Evolutionary conservation across 1,140 invertebrate genomes (phyloP).

Genomic region (Limonius californicus): DNA sequence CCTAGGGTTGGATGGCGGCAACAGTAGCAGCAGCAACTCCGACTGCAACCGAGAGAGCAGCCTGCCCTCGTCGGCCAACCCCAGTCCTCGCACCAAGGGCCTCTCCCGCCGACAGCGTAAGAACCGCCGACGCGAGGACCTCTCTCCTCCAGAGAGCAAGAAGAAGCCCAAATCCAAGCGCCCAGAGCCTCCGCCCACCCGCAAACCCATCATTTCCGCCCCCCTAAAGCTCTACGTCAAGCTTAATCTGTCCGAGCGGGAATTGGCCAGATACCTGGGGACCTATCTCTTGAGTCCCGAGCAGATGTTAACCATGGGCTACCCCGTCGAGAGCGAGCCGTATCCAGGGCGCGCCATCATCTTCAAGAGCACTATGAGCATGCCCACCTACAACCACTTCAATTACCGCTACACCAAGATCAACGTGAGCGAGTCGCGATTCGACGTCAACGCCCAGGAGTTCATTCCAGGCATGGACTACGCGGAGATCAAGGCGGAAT

Average conservation of each 20-base stretch:
- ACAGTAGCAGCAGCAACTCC: constrained; percentile 36
- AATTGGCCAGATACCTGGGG: constrained; percentile 49
- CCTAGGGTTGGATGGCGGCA: not conserved
- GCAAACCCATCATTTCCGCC: constrained; percentile 15
- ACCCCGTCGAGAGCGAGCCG: constrained; percentile 61
- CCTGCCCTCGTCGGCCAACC: constrained; percentile 18
- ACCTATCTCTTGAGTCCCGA: constrained; percentile 61
- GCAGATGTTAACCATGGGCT: constrained; percentile 67
- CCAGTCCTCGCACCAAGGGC: constrained; percentile 29
- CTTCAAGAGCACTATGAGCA: constrained; percentile 52
- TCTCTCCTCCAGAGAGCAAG: constrained; percentile 39
- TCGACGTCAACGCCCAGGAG: constrained; percentile 62
- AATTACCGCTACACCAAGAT: not conserved
- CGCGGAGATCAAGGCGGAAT: constrained; percentile 10
- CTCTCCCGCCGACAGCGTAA: constrained; percentile 37
- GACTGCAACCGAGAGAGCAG: constrained; percentile 44
- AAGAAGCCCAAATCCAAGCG: constrained; percentile 24
- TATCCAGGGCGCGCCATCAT: constrained; percentile 60
- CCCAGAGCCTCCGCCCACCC: not conserved
- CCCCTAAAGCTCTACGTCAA: constrained; percentile 43
- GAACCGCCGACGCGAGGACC: constrained; percentile 38
- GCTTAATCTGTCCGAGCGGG: constrained; percentile 45
- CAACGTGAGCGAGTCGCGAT: constrained; percentile 11
- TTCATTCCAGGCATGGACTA: constrained; percentile 52
- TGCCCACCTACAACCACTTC: not conserved